Percentiles rank a stretch among this genome's conserved stretches.
Evolutionary conservation across 2,797 vertebrate genomes (phyloP).

Genomic region (Iguana delicatissima): DNA sequence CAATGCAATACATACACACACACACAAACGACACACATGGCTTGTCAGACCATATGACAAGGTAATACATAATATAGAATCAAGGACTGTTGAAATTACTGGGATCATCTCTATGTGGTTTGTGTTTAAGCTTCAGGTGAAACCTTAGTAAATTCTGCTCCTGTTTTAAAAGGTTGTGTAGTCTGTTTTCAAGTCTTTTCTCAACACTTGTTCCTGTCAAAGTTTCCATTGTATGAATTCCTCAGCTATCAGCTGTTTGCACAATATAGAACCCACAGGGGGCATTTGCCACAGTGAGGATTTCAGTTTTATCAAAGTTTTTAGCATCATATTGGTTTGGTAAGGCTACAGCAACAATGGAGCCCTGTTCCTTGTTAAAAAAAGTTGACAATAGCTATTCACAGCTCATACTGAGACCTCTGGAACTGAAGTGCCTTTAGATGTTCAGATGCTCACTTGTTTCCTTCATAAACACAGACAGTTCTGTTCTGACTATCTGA

Average conservation of each 20-base stretch:
- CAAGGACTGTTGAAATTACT: background rate
- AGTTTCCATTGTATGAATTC: background rate
- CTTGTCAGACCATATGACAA: too few relatives aligned
- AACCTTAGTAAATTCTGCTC: background rate
- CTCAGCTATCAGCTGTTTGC: background rate
- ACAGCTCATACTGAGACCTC: slow-evolving; percentile 25
- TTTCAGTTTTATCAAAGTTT: slow-evolving; percentile 39
- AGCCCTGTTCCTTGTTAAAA: slow-evolving; percentile 9
- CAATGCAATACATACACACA: too few relatives aligned
- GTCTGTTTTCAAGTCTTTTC: background rate
- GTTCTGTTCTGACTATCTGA: slow-evolving; percentile 24
- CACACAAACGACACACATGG: too few relatives aligned
- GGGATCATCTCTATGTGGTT: background rate
- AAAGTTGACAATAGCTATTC: slow-evolving; percentile 24
- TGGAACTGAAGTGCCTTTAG: slow-evolving; percentile 7
- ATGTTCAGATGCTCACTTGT: background rate
- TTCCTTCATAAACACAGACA: slow-evolving; percentile 17
- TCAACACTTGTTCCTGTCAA: background rate
- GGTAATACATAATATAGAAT: background rate
- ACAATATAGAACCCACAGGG: slow-evolving; percentile 1
- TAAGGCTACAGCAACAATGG: slow-evolving; percentile 45
- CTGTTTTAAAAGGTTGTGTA: fast-evolving
- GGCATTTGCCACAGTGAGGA: background rate
- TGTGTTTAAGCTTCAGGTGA: background rate
- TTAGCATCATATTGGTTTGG: background rate